Conservation (phyloP, 2,888 invertebrate species). For the Caenorhabditis doughertyi region DNA sequence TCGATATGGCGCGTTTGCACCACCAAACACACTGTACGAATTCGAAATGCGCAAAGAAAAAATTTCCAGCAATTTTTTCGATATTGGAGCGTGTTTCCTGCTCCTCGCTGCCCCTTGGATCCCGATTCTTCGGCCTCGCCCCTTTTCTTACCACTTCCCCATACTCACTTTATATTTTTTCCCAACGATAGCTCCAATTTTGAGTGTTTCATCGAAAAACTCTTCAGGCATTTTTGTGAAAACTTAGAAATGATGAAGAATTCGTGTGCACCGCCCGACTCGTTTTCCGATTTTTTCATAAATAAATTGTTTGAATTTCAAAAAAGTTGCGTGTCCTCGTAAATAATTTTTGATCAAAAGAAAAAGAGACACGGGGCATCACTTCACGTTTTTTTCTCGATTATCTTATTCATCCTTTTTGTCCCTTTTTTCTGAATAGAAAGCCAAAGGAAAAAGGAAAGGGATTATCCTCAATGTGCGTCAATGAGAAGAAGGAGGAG, state of each 20-base stretch:
- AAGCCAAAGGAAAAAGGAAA: background rate
- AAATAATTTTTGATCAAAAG: background rate
- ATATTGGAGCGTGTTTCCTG: too few relatives aligned
- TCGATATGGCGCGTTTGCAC: too few relatives aligned
- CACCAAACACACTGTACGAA: too few relatives aligned
- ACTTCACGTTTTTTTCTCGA: background rate
- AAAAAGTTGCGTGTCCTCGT: too few relatives aligned
- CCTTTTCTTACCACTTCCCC: background rate
- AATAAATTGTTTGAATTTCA: too few relatives aligned
- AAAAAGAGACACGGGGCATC: background rate
- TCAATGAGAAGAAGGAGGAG: background rate
- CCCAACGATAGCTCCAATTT: slow-evolving; percentile 36
- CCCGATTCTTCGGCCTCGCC: too few relatives aligned
- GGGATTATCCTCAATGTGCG: background rate
- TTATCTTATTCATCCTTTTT: background rate
- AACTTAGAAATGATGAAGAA: background rate
- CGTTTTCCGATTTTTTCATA: background rate
- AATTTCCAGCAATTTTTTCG: too few relatives aligned
- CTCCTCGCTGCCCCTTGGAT: too few relatives aligned
- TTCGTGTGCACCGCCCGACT: background rate
- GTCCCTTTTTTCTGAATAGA: background rate
- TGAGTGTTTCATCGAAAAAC: slow-evolving; percentile 6
- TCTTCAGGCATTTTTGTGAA: slow-evolving; percentile 3
- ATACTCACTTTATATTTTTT: slow-evolving; percentile 31
- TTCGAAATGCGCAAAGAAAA: too few relatives aligned